Evolutionary conservation across 2,797 vertebrate species (phyloP).

Genomic region (Sebastes taczanowskii): DNA sequence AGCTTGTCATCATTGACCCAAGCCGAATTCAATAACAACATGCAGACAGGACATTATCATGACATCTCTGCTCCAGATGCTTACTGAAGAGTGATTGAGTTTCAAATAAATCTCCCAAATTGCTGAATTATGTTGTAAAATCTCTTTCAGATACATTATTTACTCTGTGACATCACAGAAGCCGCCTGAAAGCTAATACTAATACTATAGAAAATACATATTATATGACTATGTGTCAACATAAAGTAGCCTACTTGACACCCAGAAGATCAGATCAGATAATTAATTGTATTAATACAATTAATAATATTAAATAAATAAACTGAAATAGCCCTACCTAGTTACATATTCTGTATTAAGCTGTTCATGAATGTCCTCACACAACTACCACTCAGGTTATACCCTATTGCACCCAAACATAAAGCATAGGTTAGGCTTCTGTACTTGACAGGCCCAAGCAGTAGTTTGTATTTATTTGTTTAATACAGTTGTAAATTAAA

Average conservation of each 20-base stretch:
- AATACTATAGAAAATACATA: neutral
- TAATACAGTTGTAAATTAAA: neutral
- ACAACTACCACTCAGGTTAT: neutral
- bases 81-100: constrained; percentile 6
- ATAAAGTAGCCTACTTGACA: neutral
- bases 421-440: neutral
- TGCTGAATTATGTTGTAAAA: constrained; percentile 17
- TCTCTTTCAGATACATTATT: neutral
- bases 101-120: constrained; percentile 44
- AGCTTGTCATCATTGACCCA: constrained; percentile 20
- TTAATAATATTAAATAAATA: neutral
- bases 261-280: neutral
- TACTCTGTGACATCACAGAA: neutral
- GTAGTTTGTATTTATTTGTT: neutral
- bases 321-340: neutral
- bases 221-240: neutral
- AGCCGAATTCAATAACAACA: neutral
- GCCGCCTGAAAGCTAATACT: neutral
- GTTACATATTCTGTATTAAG: neutral
- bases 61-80: neutral
- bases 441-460: neutral
- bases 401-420: neutral
- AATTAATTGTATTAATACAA: too few relatives aligned
- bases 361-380: neutral
- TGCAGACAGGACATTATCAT: neutral